Evolutionary conservation across 1,140 invertebrate species (phyloP).

Genomic region (Anadara kagoshimensis): DNA sequence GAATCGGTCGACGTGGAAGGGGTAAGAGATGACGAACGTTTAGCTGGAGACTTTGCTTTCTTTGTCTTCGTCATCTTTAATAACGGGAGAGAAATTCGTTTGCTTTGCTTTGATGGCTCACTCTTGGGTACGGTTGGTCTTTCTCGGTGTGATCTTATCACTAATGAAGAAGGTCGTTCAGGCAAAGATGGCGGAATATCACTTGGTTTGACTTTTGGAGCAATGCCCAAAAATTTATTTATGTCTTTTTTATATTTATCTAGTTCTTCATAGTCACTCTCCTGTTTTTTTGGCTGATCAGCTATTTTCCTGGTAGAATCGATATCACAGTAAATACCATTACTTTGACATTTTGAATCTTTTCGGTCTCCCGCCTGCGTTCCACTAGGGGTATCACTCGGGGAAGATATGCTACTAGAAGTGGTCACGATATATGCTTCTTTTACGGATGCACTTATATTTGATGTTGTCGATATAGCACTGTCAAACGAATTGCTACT

Average conservation of each 20-base stretch:
- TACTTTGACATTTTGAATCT: too few species aligned
- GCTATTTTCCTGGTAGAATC: too few species aligned
- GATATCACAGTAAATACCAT: too few species aligned
- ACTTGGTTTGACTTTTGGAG: slow-evolving; percentile 11
- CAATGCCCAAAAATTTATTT: slow-evolving; percentile 29
- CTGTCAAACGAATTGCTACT: slow-evolving; percentile 31
- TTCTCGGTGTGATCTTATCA: not conserved
- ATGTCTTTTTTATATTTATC: slow-evolving; percentile 38
- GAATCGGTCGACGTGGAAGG: slow-evolving; percentile 9
- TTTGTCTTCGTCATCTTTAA: not conserved
- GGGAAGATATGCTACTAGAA: not conserved
- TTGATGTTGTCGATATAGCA: slow-evolving; percentile 9
- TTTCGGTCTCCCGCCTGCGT: too few species aligned
- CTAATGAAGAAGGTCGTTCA: slow-evolving; percentile 26
- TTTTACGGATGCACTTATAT: slow-evolving; percentile 19
- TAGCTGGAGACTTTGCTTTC: slow-evolving; percentile 2
- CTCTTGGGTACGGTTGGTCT: slow-evolving; percentile 13
- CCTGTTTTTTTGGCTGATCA: not conserved
- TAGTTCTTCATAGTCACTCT: slow-evolving; percentile 32
- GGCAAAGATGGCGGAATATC: slow-evolving; percentile 27
- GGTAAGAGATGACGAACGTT: not conserved
- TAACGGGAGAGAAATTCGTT: not conserved
- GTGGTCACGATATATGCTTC: slow-evolving; percentile 20
- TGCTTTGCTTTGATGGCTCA: slow-evolving; percentile 9
- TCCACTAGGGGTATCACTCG: too few species aligned